Conservation (phyloP, 2,797 vertebrate genomes). For the Diplodus puntazzo region DNA sequence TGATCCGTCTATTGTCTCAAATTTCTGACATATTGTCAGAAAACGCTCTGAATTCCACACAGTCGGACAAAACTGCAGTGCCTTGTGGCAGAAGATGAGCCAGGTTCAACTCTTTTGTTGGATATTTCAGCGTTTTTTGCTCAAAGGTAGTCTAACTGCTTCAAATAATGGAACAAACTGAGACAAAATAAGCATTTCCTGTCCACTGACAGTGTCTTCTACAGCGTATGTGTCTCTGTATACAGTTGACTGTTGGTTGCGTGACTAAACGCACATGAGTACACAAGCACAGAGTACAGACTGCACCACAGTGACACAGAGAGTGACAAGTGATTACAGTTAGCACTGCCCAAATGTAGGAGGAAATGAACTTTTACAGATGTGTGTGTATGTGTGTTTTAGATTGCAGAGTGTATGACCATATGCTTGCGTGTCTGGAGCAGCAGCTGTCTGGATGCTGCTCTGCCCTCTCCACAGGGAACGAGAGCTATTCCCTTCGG, state of each 20-base stretch:
- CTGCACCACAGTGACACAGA: neutral
- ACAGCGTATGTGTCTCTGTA: neutral
- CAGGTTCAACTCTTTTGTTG: neutral
- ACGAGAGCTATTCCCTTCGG: slow-evolving; percentile 19
- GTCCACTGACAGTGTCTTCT: neutral
- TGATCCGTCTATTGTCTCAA: neutral
- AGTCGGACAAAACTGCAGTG: neutral
- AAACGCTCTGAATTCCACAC: neutral
- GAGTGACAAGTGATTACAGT: slow-evolving; percentile 18
- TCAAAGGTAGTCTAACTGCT: neutral
- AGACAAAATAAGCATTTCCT: neutral
- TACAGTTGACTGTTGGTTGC: neutral
- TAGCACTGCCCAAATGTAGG: slow-evolving; percentile 1
- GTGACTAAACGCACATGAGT: slow-evolving; percentile 2
- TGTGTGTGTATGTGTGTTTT: slow-evolving; percentile 10
- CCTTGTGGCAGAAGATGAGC: no score
- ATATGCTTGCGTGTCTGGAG: slow-evolving; percentile 23
- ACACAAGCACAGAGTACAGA: neutral
- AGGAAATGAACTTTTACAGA: slow-evolving; percentile 20
- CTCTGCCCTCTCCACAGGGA: slow-evolving; percentile 21
- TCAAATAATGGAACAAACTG: neutral
- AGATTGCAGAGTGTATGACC: neutral
- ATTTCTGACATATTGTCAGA: neutral
- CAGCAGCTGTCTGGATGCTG: slow-evolving; percentile 39
- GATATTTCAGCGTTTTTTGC: no score